Evolutionary conservation across 2,797 vertebrate species (phyloP).

Genomic region (Acanthornis magna): DNA sequence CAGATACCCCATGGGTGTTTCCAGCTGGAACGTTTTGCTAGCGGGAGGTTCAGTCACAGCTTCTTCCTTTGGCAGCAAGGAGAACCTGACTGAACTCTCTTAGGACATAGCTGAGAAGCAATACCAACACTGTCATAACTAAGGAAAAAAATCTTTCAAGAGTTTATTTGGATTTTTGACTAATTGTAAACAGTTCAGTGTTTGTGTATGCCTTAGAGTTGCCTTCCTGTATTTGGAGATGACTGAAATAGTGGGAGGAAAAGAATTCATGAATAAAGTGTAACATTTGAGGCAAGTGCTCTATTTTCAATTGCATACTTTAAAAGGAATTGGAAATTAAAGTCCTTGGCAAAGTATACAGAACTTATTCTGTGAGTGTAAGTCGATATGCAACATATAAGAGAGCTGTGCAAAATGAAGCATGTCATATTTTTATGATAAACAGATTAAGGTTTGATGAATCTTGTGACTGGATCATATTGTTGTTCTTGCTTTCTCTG

Average conservation of each 20-base stretch:
- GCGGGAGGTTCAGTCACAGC: not conserved
- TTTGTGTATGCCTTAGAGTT: not conserved
- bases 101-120: not conserved
- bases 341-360: not conserved
- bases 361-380: not conserved
- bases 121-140: not conserved
- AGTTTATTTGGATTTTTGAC: conserved; percentile 11
- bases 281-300: not conserved
- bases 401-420: not conserved
- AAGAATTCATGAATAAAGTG: not conserved
- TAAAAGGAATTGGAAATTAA: conserved; percentile 1
- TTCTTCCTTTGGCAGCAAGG: not conserved
- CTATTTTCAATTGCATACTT: conserved; percentile 7
- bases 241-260: not conserved
- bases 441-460: not conserved
- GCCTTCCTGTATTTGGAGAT: conserved; percentile 6
- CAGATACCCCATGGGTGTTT: not conserved
- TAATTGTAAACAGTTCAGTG: not conserved
- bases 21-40: not conserved
- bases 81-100: not conserved
- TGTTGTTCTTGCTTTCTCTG: not conserved
- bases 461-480: not conserved
- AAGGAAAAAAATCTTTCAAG: not conserved
- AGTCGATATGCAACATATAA: not conserved
- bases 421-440: not conserved